Evolutionary conservation across 2,888 invertebrate genomes (phyloP).

Genomic region (Anthrax anthrax): DNA sequence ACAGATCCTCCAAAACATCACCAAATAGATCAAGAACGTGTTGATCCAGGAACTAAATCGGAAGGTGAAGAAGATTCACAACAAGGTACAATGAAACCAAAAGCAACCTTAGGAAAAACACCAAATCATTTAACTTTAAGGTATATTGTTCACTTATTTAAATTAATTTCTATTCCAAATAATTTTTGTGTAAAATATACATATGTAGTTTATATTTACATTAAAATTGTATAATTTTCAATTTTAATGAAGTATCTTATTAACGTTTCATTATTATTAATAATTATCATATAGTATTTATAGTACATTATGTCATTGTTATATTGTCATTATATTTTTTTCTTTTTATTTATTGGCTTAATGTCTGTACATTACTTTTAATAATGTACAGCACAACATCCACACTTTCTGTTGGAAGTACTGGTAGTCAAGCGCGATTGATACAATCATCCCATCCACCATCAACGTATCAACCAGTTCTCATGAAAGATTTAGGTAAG

Average conservation of each 20-base stretch:
- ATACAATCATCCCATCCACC: constrained; percentile 91
- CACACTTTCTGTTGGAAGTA: constrained; percentile 85
- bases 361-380: neutral
- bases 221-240: too few relatives aligned
- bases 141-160: constrained; percentile 28
- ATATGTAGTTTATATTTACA: neutral
- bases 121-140: constrained; percentile 85
- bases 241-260: too few relatives aligned
- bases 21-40: constrained; percentile 39
- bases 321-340: too few relatives aligned
- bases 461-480: constrained; percentile 77
- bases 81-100: constrained; percentile 48
- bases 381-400: constrained; percentile 65
- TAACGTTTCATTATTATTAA: neutral
- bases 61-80: constrained; percentile 77
- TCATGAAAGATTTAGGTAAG: constrained; percentile 84
- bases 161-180: neutral
- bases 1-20: constrained; percentile 16
- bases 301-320: constrained; percentile 3
- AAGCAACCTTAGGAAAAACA: constrained; percentile 64
- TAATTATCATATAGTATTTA: too few relatives aligned
- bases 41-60: constrained; percentile 65
- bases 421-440: constrained; percentile 81
- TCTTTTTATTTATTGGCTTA: constrained; percentile 33
- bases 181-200: neutral